Base-by-base conservation (phyloP, 2,113 vertebrate genomes). In the Cyprinodon tularosa region DNA sequence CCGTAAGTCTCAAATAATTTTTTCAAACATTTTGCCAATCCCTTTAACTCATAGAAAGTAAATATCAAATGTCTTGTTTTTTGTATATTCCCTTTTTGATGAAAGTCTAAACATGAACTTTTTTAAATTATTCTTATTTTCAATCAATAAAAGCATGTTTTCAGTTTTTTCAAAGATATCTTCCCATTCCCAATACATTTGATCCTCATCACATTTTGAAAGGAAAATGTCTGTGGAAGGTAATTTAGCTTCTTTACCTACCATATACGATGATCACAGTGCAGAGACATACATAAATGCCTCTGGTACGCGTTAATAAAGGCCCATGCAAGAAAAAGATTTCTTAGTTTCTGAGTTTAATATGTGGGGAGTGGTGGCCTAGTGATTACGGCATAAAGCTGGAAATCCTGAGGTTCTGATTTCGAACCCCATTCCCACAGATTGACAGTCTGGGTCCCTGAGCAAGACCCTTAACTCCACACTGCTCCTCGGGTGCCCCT, bases 221-320 rank as follows among this genome's bases (percentile, higher is more conserved):
- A 62, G 12, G 48, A 2, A 53, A 45, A 36, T 17, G 66, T 12
- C 48, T 71, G n/a, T 62, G 57, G 37, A 53, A 47, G 72, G 77
- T 22, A 20, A 68, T 77, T 53, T 6, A 17, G n/a, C n/a, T 38
- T 42, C 7, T 6, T 8, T 4, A 29, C 36, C n/a, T 15, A 72
- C 14, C 12, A 45, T 47, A 17, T 40, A 50, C 63, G 3, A 63
- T 67, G 57, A 22, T 68, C 61, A 62, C 63, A 42, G 37, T 72
- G 4, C 0, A n/a, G 50, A 62, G 13, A 60, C 44, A 44, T 29
- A 29, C 29, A 66, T 68, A 74, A 77, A 82, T 70, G 47, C 29
- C 47, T 59, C 29, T 45, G 64, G 59, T 50, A 13, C 40, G 17
- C 0, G 3, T 79, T 68, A 84, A 68, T 67, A 47, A 66, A 1